Evolutionary conservation across 2,797 vertebrate species (phyloP).

Genomic region (Mus spretus): DNA sequence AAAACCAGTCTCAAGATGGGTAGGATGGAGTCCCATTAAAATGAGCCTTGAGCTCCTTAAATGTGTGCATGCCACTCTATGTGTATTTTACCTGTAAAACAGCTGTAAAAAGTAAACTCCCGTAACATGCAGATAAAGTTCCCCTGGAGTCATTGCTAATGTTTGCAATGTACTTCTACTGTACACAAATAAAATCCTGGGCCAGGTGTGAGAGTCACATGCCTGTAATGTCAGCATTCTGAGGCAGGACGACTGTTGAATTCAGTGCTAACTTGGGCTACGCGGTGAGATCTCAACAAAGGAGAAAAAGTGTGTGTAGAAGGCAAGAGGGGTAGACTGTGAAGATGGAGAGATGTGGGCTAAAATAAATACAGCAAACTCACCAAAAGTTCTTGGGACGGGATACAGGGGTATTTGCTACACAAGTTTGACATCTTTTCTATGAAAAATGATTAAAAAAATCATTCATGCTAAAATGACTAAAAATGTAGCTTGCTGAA

Average conservation of each 20-base stretch:
- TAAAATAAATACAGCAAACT: neutral
- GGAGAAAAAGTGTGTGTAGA: neutral
- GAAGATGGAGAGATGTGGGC: no score
- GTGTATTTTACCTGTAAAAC: neutral
- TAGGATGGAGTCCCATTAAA: neutral
- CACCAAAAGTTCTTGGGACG: no score
- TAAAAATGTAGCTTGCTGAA: neutral
- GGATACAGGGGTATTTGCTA: neutral
- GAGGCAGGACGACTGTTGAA: neutral
- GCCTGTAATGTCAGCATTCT: neutral
- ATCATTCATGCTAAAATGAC: neutral
- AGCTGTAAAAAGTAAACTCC: neutral
- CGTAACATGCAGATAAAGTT: neutral
- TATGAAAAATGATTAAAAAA: neutral
- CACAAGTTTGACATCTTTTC: neutral
- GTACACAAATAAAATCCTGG: neutral
- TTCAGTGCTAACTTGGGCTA: neutral
- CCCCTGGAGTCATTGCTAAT: neutral
- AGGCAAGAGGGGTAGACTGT: neutral
- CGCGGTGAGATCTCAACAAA: neutral
- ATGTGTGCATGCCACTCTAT: neutral
- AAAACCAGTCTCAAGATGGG: neutral
- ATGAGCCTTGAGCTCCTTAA: neutral
- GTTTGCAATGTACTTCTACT: neutral
- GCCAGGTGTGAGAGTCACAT: neutral